Percentiles rank a stretch among this genome's conserved stretches.
These are phyloP conservation scores for Brachymystax lenok DNA, from an alignment of 2,797 vertebrate genomes.

Conservation along the genomic window DNA sequence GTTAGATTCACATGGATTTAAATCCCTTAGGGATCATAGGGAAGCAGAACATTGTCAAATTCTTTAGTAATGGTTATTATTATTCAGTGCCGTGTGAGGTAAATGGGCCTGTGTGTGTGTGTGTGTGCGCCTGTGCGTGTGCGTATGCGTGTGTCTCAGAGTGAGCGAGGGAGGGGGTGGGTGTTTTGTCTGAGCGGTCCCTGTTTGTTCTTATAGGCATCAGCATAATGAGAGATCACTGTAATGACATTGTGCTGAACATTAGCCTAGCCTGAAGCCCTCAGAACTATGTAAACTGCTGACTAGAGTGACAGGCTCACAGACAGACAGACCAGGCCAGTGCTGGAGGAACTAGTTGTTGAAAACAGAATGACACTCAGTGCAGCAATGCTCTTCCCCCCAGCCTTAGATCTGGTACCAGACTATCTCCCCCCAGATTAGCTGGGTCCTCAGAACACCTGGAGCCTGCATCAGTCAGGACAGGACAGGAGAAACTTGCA, in stretches of 20 bases:
- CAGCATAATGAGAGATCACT: slow-evolving; percentile 39
- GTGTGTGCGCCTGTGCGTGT: background rate
- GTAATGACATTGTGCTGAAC: slow-evolving; percentile 45
- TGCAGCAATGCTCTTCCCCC: background rate
- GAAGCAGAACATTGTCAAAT: slow-evolving; percentile 7
- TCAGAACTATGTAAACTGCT: slow-evolving; percentile 49
- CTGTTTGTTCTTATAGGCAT: slow-evolving; percentile 12
- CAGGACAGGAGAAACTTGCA: background rate
- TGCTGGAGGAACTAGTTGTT: background rate
- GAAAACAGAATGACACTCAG: background rate
- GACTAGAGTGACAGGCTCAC: slow-evolving; percentile 10
- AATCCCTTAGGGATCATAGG: slow-evolving; percentile 7
- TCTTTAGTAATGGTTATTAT: background rate
- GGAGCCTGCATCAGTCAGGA: background rate
- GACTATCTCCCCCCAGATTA: no score
- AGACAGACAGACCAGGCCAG: background rate
- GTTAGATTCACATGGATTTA: background rate
- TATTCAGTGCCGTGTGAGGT: background rate
- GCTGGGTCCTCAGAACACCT: background rate
- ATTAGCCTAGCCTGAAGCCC: slow-evolving; percentile 28
- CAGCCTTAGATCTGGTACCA: no score
- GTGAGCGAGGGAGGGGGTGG: background rate
- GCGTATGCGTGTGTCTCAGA: background rate
- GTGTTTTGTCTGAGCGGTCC: background rate
- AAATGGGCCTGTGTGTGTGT: background rate